A percentile compares a stretch with the other conserved stretches of the same genome.
Evolutionary conservation across 2,113 vertebrate species (phyloP).

Genomic region (Cyanistes caeruleus): DNA sequence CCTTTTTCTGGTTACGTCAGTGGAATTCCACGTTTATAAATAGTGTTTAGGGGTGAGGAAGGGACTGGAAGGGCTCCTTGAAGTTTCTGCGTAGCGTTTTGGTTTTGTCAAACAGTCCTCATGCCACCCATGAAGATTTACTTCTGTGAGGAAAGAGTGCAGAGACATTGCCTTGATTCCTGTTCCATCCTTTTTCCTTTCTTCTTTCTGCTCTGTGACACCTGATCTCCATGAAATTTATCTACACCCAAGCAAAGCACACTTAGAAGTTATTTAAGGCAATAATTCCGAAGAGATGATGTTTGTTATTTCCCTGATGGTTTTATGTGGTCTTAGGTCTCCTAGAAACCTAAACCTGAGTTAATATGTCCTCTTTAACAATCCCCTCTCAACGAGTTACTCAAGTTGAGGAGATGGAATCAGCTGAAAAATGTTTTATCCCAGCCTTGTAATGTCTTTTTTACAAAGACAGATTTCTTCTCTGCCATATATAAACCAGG

Average conservation of each 20-base stretch:
- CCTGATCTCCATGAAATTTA: background rate
- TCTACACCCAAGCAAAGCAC: background rate
- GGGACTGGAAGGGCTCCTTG: background rate
- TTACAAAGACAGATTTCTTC: background rate
- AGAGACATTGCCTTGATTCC: background rate
- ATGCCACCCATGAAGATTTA: background rate
- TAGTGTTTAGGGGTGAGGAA: background rate
- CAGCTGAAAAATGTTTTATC: background rate
- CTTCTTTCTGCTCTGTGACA: background rate
- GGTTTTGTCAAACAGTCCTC: background rate
- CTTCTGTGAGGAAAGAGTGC: background rate
- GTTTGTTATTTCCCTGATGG: background rate
- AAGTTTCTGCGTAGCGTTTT: background rate
- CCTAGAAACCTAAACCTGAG: background rate
- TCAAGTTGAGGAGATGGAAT: background rate
- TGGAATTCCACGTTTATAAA: background rate
- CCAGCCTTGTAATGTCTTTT: background rate
- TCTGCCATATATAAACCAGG: background rate
- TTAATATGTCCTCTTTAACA: background rate
- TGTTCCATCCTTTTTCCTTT: background rate
- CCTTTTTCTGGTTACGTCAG: background rate
- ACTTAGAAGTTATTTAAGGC: background rate
- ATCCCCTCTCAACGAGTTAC: fast-evolving
- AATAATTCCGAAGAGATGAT: background rate
- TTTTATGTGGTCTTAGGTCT: background rate